Base-by-base conservation (phyloP, 2,797 vertebrate genomes). In the Ataeniobius toweri region DNA sequence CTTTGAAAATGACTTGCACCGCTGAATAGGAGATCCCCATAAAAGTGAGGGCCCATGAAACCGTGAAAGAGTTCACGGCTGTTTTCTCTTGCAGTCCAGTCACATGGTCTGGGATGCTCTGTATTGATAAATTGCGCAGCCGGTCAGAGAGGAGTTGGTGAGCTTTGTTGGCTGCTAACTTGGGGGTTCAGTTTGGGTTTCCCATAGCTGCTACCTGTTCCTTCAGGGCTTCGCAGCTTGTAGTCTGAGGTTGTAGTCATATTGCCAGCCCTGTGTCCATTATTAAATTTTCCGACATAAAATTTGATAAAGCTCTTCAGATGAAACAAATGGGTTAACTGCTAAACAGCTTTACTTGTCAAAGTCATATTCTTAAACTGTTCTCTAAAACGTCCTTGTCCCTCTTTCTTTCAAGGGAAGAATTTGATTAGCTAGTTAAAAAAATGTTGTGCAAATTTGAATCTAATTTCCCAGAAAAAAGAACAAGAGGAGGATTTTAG, bases 1-100 rank as follows among this genome's bases (percentile, higher is more conserved):
- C 97, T 98, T 97, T 98, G 97, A 98, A 97, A 98, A 96, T 96
- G 95, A 97, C 97, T 97, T 96, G 96, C 96, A 95, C 96, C 95
- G 96, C 96, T 98, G 97, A 98, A 97, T 96, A 95, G 97, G 96
- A 96, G 97, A 96, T 96, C 95, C 96, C 96, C 95, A 93, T 95
- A 96, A 96, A 70, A 96, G 96, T 96, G 93, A 92, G 90, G 94
- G 89, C 75, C 93, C 94, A 78, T 95, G 95, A 96, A 96, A 96
- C 93, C 94, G 86, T 96, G 95, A 96, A 97, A 96, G 95, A 94
- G 94, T 93, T 94, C 91, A 75, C 80, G 93, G 92, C 95, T 94
- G 94, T 91, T 95, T 94, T 95, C 84, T 80, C 89, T 26, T 86
- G 53, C 85, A 80, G 85, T 95, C 94, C 46, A 31, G 26, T 59